These are phyloP conservation scores for Lycocerus yunnanus DNA, from an alignment of 2,888 invertebrate genomes.

Conservation along the genomic window DNA sequence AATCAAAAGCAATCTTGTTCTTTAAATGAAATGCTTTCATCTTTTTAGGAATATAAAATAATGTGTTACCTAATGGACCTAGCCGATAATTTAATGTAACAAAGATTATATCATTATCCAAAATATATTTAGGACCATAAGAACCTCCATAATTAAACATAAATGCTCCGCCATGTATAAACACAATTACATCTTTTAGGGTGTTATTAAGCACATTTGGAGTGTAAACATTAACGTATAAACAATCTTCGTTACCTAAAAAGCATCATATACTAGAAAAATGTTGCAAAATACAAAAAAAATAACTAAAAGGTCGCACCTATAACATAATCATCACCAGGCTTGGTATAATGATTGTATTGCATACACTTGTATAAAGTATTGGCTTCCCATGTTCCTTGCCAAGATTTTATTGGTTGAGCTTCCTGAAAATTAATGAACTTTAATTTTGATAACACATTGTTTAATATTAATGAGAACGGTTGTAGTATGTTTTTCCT, in stretches of 20 bases:
- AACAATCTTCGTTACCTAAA: conserved; percentile 70
- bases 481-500: too few species aligned
- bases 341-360: conserved; percentile 44
- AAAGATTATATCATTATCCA: conserved; percentile 68
- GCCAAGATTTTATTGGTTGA: conserved; percentile 64
- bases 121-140: conserved; percentile 63
- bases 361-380: conserved; percentile 52
- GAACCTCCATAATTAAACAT: conserved; percentile 65
- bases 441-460: not conserved
- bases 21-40: not conserved
- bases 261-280: conserved; percentile 35
- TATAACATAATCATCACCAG: conserved; percentile 36
- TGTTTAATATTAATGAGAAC: too few species aligned
- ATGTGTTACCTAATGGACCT: conserved; percentile 66
- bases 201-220: conserved; percentile 49
- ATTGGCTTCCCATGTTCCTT: conserved; percentile 71
- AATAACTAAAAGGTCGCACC: conserved; percentile 28
- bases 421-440: conserved; percentile 56
- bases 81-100: conserved; percentile 74
- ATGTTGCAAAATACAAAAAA: not conserved
- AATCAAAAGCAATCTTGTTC: not conserved
- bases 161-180: conserved; percentile 71
- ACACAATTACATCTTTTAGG: conserved; percentile 63
- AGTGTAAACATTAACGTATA: conserved; percentile 67
- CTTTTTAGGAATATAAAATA: too few species aligned